Evolutionary conservation across 2,113 vertebrate genomes (phyloP).

Genomic region (Dasyurus viverrinus): DNA sequence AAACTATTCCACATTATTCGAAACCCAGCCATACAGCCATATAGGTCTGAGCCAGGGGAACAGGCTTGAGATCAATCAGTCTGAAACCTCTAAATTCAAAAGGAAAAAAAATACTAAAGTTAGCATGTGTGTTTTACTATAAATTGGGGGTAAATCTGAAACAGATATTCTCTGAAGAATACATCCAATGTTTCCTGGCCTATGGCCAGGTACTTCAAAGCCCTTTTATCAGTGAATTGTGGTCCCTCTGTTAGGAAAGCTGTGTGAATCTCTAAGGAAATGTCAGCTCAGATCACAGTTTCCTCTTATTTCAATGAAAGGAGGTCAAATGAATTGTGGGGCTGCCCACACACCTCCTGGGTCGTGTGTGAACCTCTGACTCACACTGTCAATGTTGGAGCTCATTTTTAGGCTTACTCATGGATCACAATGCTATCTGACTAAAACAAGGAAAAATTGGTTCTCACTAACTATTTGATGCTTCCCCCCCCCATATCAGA

Average conservation of each 20-base stretch:
- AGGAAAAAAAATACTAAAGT: constrained; percentile 84
- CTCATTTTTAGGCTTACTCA: constrained; percentile 36
- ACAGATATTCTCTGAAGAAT: constrained; percentile 86
- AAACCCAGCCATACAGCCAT: constrained; percentile 43
- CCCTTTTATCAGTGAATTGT: constrained; percentile 85
- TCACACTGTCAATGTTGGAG: constrained; percentile 49
- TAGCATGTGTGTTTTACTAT: constrained; percentile 85
- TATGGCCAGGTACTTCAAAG: constrained; percentile 86
- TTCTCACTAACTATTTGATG: constrained; percentile 18
- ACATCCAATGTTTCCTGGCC: constrained; percentile 84
- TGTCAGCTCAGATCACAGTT: constrained; percentile 82
- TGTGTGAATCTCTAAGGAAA: constrained; percentile 83
- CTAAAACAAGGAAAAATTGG: constrained; percentile 72
- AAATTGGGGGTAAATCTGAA: constrained; percentile 85
- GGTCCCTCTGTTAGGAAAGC: constrained; percentile 80
- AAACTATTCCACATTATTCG: constrained; percentile 14
- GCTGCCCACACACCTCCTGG: constrained; percentile 39
- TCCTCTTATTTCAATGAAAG: constrained; percentile 80
- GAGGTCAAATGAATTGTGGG: constrained; percentile 77
- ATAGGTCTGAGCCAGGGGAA: constrained; percentile 79
- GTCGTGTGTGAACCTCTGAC: not conserved
- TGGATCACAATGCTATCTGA: constrained; percentile 66
- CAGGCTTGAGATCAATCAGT: constrained; percentile 82
- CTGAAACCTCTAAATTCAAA: constrained; percentile 78
- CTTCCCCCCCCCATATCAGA: constrained; percentile 50